phyloP scores from a whole-genome alignment of 2,797 vertebrate genomes.

The Artibeus lituratus region DNA sequence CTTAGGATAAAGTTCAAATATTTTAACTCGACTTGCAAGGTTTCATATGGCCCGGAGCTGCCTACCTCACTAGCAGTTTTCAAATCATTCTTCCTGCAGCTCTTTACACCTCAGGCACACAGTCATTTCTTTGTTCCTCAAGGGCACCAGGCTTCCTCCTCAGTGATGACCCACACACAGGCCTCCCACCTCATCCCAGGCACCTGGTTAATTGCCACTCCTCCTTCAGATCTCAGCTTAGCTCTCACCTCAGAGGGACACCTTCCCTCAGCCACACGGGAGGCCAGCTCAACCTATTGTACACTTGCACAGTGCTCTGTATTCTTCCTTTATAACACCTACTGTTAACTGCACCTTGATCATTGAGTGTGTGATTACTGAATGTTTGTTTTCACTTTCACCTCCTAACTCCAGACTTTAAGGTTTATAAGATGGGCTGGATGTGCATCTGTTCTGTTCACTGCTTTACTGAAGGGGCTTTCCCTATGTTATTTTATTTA shows the following conservation, averaged over 20 bases:
- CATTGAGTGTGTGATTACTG: not conserved
- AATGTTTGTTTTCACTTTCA: not conserved
- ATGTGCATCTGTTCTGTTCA: not conserved
- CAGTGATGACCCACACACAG: not conserved
- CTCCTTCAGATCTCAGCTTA: not conserved
- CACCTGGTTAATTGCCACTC: not conserved
- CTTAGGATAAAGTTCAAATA: not conserved
- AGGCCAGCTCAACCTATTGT: not conserved
- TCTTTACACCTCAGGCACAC: not conserved
- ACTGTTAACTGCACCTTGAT: not conserved
- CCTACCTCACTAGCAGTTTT: not conserved
- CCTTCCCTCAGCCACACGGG: not conserved
- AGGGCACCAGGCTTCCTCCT: not conserved
- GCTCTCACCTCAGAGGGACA: not conserved
- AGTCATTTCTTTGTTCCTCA: constrained; percentile 10
- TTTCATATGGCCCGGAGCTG: not conserved
- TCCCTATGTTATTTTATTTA: not conserved
- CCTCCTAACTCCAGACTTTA: not conserved
- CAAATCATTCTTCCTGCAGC: not conserved
- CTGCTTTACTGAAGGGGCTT: not conserved
- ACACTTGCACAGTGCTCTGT: not conserved
- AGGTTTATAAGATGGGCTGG: not conserved
- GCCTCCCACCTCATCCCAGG: not conserved
- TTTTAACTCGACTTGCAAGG: not conserved
- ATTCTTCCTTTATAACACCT: not conserved